A percentile compares a stretch with the other conserved stretches of the same genome.
Evolutionary conservation across 2,888 invertebrate species (phyloP).

Genomic region (Acleris laterana): DNA sequence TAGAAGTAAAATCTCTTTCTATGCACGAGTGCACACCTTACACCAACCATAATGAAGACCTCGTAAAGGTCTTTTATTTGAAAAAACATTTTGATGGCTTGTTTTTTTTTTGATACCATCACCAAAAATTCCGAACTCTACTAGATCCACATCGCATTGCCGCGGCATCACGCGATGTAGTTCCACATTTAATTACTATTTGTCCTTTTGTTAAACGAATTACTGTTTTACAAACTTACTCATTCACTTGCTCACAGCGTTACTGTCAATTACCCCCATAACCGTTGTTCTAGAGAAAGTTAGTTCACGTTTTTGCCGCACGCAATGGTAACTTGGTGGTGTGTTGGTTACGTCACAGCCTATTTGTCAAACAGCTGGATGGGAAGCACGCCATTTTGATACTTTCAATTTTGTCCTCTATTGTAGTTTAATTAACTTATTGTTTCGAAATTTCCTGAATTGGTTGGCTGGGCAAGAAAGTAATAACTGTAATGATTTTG

Average conservation of each 20-base stretch:
- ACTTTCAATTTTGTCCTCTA: slow-evolving; percentile 32
- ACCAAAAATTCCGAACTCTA: slow-evolving; percentile 10
- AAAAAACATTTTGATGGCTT: neutral
- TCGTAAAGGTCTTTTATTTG: too few relatives aligned
- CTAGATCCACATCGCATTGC: neutral
- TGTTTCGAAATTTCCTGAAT: slow-evolving; percentile 32
- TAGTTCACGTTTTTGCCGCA: slow-evolving; percentile 3
- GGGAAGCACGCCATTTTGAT: slow-evolving; percentile 24
- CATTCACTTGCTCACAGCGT: slow-evolving; percentile 1
- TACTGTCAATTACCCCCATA: neutral
- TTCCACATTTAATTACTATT: slow-evolving; percentile 29
- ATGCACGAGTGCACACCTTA: too few relatives aligned
- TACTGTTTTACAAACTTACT: slow-evolving; percentile 21
- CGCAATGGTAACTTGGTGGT: slow-evolving; percentile 8
- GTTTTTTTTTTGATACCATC: neutral
- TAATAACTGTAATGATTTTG: slow-evolving; percentile 6
- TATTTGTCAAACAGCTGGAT: slow-evolving; percentile 36
- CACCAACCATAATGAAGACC: too few relatives aligned
- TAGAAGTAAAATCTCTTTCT: too few relatives aligned
- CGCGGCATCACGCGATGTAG: slow-evolving; percentile 24
- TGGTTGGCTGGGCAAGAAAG: slow-evolving; percentile 15
- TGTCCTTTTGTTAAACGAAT: slow-evolving; percentile 33
- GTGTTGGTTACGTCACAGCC: slow-evolving; percentile 26
- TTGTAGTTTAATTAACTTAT: slow-evolving; percentile 35
- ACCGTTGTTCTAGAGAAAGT: neutral